phyloP scores from a whole-genome alignment of 2,113 vertebrate genomes.

The Pomatorhinus ruficollis region DNA sequence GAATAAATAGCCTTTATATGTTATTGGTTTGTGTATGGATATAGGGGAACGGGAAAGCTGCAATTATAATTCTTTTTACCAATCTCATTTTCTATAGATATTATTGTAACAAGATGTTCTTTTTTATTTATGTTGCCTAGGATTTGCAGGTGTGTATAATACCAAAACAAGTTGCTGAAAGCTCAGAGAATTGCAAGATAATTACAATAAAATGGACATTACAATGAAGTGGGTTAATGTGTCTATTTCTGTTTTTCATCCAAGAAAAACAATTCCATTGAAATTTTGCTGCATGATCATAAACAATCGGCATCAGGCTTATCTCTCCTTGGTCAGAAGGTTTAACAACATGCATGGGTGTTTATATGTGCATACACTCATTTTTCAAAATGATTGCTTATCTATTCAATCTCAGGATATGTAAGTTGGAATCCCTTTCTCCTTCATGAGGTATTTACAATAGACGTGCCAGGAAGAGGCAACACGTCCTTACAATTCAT shows the following conservation, averaged over 20 bases:
- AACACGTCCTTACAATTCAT: neutral
- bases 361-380: neutral
- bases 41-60: neutral
- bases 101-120: neutral
- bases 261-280: slow-evolving; percentile 10
- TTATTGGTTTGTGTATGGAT: neutral
- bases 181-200: neutral
- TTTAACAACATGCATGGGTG: neutral
- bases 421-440: slow-evolving; percentile 6
- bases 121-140: neutral
- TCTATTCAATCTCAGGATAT: neutral
- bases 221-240: neutral
- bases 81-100: neutral
- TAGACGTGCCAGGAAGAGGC: neutral
- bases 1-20: neutral
- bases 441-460: neutral
- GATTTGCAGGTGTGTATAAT: slow-evolving; percentile 1
- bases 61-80: neutral
- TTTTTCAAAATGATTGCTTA: slow-evolving; percentile 37
- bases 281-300: neutral
- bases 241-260: neutral
- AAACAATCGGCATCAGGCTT: neutral
- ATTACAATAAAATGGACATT: slow-evolving; percentile 33
- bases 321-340: neutral
- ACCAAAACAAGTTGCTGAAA: slow-evolving; percentile 10